Conservation (phyloP, 2,797 vertebrate genomes). For the Gadopsis bispinosus region DNA sequence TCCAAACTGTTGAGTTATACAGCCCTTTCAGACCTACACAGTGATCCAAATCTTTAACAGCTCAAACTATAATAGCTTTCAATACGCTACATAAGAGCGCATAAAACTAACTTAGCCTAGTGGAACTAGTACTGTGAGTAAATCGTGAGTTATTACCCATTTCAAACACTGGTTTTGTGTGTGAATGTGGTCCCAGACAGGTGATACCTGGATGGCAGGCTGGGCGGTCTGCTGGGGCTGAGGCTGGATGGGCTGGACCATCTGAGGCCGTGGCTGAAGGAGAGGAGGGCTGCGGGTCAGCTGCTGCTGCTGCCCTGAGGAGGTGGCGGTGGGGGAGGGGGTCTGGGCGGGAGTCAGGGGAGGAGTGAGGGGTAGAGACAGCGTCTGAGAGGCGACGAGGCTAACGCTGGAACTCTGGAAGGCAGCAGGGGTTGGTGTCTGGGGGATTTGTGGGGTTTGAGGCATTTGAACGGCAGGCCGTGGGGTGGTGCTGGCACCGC, state of each 20-base stretch:
- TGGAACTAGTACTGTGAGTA: neutral
- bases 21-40: neutral
- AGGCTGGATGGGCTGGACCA: conserved; percentile 81
- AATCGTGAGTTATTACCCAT: neutral
- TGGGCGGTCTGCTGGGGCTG: conserved; percentile 78
- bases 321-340: conserved; percentile 44
- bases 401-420: conserved; percentile 64
- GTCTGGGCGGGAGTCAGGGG: conserved; percentile 81
- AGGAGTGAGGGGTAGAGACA: conserved; percentile 78
- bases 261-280: conserved; percentile 85
- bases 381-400: conserved; percentile 58
- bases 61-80: neutral
- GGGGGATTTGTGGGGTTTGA: conserved; percentile 73
- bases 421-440: conserved; percentile 52
- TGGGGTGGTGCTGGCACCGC: conserved; percentile 10
- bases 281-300: conserved; percentile 83
- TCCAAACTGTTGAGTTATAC: neutral
- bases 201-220: conserved; percentile 74
- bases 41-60: neutral
- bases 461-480: conserved; percentile 56
- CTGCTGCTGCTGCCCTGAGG: conserved; percentile 79
- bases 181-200: conserved; percentile 12
- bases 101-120: neutral
- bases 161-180: neutral
- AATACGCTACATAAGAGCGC: neutral